Base-by-base conservation (phyloP, 2,113 vertebrate genomes). In the Brachyhypopomus occidentalis region DNA sequence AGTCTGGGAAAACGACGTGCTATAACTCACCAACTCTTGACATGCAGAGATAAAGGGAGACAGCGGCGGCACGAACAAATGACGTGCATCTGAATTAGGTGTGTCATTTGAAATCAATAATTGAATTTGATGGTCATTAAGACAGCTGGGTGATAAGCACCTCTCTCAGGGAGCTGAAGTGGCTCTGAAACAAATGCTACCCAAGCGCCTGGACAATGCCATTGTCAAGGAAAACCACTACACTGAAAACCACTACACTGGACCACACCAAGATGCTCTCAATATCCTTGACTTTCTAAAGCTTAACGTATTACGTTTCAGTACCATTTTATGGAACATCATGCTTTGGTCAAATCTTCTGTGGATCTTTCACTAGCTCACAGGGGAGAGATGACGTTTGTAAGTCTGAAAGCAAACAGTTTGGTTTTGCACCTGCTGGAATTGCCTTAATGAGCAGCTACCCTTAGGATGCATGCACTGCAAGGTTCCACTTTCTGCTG, bases 401-500 rank as follows among this genome's bases (percentile, higher is more conserved):
- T 22, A 63, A 27, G 17, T 41, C 34, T 11, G 2, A 70, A 70
- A 41, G 34, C 66, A 70, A 70, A 41, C 66, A 70, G 36, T 41
- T 70, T 22, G 66, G 36, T 70, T 70, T 70, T 41, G 66, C 12
- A 20, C 66, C 36, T 38, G 19, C 66, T 70, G 63, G 63, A 72
- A 72, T 66, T 70, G 59, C 52, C 38, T 16, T 58, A 77, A 81
- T 38, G 66, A 74, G 23, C 27, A 27, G 59, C 41, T 63, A 63
- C 9, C 30, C 48, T 52, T 6, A 62, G 16, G 71, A 55, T 75
- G 75, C 52, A 75, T 73, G 41, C 76, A 5, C 17, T n/a, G 36
- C 66, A 70, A 41, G 66, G 66, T 38, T 75, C 52, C 27, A 63
- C 64, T 72, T 75, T 82, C 34, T 82, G 80, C 80, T 71, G 71